Base-by-base conservation (phyloP, 2,113 vertebrate species). In the Pseudorectes ferrugineus region DNA sequence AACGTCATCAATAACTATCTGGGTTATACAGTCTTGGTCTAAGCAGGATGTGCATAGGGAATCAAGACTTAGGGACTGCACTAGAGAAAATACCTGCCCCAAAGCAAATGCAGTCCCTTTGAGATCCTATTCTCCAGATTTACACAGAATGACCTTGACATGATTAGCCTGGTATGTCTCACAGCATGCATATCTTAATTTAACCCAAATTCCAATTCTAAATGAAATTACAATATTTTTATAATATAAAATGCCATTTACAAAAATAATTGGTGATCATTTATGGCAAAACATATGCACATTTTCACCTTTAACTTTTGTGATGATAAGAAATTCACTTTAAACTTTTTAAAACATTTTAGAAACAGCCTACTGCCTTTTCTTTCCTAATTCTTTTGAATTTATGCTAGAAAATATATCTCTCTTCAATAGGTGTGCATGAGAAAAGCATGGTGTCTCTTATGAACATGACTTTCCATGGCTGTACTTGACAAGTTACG, bases 221-320 rank as follows among this genome's bases (percentile, higher is more conserved):
- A 51, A 66, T 59, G 4, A 81, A 59, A 81, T 38, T 6, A 3
- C 3, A 74, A 62, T 9, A 40, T 29, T 58, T 84, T 61, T 57
- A 9, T 10, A 31, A n/a, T 6, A 57, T 10, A 67, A 87, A 81
- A 63, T 58, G 4, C 1, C 2, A 35, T 66, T 54, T 89, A 10
- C 9, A 67, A 78, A 85, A n/a, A 15, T 20, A 71, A 0, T 4
- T 36, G 3, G 3, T 84, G 5, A 62, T 40, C 0, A n/a, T 40
- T 49, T 49, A 33, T 49, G 38, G 19, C 5, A 88, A 43, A 90
- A 63, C 5, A 1, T 43, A 23, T 25, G 2, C 4, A 46, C 2
- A 3, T 36, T 72, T 78, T 79, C 29, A 49, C 3, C 4, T 75
- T 70, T n/a, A 45, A 17, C 2, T 26, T 52, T 59, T 83, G 24